Conservation (phyloP, 1,140 invertebrate species). For the Cherax destructor region DNA sequence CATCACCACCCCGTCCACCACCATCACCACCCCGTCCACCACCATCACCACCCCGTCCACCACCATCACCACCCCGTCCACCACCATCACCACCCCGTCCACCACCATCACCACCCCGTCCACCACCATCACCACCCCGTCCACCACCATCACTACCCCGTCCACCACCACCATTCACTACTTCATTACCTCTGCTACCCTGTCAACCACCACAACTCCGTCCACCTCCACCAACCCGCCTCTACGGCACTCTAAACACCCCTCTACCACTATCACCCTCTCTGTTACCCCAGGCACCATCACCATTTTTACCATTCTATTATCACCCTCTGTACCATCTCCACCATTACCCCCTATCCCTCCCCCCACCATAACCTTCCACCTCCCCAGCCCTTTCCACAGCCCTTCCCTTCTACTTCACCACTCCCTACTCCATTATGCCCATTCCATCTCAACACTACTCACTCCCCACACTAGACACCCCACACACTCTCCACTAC, state of each 20-base stretch:
- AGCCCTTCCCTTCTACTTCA: no score
- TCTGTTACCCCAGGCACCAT: neutral
- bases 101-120: neutral
- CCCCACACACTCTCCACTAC: neutral
- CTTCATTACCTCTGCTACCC: neutral
- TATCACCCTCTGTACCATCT: neutral
- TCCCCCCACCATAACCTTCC: no score
- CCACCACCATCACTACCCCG: neutral
- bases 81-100: neutral
- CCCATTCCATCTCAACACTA: no score
- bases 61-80: neutral
- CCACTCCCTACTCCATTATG: no score
- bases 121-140: neutral
- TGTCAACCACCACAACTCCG: neutral
- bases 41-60: conserved; percentile 2
- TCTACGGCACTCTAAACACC: neutral
- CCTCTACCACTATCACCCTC: neutral
- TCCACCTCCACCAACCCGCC: neutral
- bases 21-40: neutral
- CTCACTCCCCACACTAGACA: no score
- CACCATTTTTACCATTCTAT: neutral
- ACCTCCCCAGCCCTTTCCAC: no score
- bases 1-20: neutral
- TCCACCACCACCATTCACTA: neutral
- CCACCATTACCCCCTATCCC: neutral